Conservation (phyloP, 2,888 invertebrate genomes). For the Clistopyga incitator region DNA sequence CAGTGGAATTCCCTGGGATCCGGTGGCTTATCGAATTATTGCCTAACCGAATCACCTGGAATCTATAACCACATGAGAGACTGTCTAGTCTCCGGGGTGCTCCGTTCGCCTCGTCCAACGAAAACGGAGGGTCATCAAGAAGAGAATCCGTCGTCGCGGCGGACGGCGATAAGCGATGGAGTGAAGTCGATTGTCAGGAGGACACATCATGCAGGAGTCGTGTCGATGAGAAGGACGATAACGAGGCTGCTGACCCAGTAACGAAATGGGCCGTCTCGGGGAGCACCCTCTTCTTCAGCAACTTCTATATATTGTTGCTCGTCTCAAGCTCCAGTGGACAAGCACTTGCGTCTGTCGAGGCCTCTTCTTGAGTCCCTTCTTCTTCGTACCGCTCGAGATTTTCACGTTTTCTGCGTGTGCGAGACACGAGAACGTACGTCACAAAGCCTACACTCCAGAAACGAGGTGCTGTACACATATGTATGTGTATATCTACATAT, state of each 20-base stretch:
- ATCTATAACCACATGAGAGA: slow-evolving; percentile 13
- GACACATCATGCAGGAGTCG: slow-evolving; percentile 36
- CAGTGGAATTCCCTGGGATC: background rate
- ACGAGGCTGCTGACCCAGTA: slow-evolving; percentile 76
- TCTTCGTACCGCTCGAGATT: background rate
- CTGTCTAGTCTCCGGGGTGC: slow-evolving; percentile 7
- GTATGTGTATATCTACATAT: no score
- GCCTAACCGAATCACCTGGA: slow-evolving; percentile 10
- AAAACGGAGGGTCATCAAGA: slow-evolving; percentile 52
- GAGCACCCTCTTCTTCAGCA: slow-evolving; percentile 38
- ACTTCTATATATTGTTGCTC: slow-evolving; percentile 26
- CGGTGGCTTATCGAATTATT: slow-evolving; percentile 13
- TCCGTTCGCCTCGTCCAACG: background rate
- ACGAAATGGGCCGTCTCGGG: slow-evolving; percentile 73
- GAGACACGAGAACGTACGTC: background rate
- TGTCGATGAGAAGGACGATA: slow-evolving; percentile 67
- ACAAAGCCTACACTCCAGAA: slow-evolving; percentile 1
- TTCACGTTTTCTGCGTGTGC: slow-evolving; percentile 25
- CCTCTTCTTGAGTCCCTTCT: slow-evolving; percentile 45
- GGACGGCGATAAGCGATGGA: background rate
- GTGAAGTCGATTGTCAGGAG: slow-evolving; percentile 20
- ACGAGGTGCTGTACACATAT: slow-evolving; percentile 1
- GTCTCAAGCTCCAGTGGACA: slow-evolving; percentile 58
- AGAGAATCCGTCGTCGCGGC: slow-evolving; percentile 21
- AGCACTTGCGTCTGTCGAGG: slow-evolving; percentile 56